These are phyloP conservation scores for Crocodylus rhombifer DNA, from an alignment of 2,797 vertebrate genomes.

Conservation along the genomic window DNA sequence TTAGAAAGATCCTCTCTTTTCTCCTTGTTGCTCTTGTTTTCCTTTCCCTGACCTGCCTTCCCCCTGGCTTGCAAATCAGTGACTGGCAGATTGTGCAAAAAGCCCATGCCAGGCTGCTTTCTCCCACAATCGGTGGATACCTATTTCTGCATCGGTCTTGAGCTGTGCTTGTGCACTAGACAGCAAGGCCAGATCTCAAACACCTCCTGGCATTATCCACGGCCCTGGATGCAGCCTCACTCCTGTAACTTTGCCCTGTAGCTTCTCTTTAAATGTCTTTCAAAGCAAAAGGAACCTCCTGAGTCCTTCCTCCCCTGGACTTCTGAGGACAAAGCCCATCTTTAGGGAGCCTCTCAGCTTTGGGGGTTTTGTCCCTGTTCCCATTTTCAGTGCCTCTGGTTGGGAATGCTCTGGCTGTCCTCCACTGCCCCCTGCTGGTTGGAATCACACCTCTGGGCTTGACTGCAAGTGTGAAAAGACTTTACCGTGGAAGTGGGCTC, in stretches of 20 bases:
- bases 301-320: background rate
- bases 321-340: background rate
- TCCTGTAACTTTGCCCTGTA: background rate
- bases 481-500: background rate
- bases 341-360: background rate
- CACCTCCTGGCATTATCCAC: background rate
- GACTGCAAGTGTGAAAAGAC: background rate
- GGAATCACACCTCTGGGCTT: background rate
- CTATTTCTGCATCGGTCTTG: background rate
- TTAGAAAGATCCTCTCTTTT: background rate
- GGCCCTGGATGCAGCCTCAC: background rate
- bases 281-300: background rate
- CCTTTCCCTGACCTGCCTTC: background rate
- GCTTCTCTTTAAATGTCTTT: background rate
- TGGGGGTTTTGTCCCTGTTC: background rate
- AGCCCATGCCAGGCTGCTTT: background rate
- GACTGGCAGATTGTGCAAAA: background rate
- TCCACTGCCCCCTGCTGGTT: constrained; percentile 68
- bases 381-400: background rate
- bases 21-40: background rate
- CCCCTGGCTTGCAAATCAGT: background rate
- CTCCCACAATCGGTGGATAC: background rate
- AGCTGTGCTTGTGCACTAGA: background rate
- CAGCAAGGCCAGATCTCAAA: background rate
- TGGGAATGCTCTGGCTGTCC: background rate